Base-by-base conservation (phyloP, 2,888 invertebrate species). In the Apodemia zela region DNA sequence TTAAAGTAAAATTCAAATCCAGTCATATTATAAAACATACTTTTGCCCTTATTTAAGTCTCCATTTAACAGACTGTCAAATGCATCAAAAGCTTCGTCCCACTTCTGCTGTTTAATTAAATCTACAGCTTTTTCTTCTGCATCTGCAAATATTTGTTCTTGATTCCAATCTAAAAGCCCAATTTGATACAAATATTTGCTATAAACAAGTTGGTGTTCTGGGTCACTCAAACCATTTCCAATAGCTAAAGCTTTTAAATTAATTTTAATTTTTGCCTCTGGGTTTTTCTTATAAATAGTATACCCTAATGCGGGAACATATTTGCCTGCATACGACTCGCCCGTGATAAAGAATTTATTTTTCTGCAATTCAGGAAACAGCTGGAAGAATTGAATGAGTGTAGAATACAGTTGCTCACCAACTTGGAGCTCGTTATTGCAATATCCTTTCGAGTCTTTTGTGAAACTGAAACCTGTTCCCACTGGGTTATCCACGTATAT, bases 401-500 rank as follows among this genome's bases (percentile, higher is more conserved):
- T 96, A 62, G 93, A 93, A 75, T 97, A 96, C 8, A 98, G 82
- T 79, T 98, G 95, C 61, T 93, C 93, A 0, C 96, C 98, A 1
- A 98, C 96, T 77, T 95, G 94, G 0, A 93, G 94, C 82, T 98
- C 95, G 80, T 96, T 95, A 6, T 88, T 93, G 11, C 96, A 96
- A 83, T 96, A 98, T 0, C 98, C 98, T 63, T 84, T 93, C 21
- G 95, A 94, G 63, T 93, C 84, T 4, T 94, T 93, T 0, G 98
- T 97, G 75, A 97, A 98, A 84, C 98, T 98, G 79, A 95, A 98
- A 0, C 98, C 98, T 2, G 97, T 96, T 2, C 98, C 97, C 0
- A 97, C 98, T 0, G 98, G 98, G 82, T 97, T 98, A 81, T 98
- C 98, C 64, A 98, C 96, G 80, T 97, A 98, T 63, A 98, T 93